A percentile compares a stretch with the other conserved stretches of the same genome.
These are phyloP conservation scores for Odontomachus brunneus DNA, from an alignment of 1,140 invertebrate genomes.

Conservation along the genomic window DNA sequence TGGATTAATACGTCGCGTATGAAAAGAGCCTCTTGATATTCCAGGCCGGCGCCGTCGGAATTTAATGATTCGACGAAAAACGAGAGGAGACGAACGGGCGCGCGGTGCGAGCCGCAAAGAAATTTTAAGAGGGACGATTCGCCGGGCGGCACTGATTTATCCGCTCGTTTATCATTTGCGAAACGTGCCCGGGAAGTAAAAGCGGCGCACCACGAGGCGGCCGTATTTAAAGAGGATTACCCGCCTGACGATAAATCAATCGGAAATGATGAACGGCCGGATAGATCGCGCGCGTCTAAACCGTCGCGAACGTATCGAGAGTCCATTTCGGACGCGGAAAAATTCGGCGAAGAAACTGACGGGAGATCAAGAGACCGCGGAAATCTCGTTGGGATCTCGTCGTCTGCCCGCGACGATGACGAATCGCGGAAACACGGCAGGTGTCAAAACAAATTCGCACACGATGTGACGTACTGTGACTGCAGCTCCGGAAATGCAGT, in stretches of 20 bases:
- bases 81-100: background rate
- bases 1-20: background rate
- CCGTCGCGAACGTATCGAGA: conserved; percentile 24
- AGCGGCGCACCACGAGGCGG: conserved; percentile 30
- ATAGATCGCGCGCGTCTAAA: conserved; percentile 36
- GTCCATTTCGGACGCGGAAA: conserved; percentile 36
- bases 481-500: no score
- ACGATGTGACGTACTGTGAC: background rate
- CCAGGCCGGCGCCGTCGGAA: conserved; percentile 3
- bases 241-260: conserved; percentile 48
- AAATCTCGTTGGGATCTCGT: background rate
- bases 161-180: conserved; percentile 57
- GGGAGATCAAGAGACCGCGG: background rate
- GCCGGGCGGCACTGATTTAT: conserved; percentile 42
- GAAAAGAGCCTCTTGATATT: conserved; percentile 6
- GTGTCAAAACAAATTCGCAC: background rate
- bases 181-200: conserved; percentile 53
- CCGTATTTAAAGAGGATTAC: conserved; percentile 50
- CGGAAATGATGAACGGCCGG: conserved; percentile 51
- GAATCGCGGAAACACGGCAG: background rate
- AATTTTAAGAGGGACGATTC: conserved; percentile 45
- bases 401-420: background rate
- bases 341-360: background rate
- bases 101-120: conserved; percentile 33
- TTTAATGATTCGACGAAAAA: conserved; percentile 45